These are phyloP conservation scores for Cirrhinus molitorella DNA, from an alignment of 2,797 vertebrate species.

Conservation along the genomic window DNA sequence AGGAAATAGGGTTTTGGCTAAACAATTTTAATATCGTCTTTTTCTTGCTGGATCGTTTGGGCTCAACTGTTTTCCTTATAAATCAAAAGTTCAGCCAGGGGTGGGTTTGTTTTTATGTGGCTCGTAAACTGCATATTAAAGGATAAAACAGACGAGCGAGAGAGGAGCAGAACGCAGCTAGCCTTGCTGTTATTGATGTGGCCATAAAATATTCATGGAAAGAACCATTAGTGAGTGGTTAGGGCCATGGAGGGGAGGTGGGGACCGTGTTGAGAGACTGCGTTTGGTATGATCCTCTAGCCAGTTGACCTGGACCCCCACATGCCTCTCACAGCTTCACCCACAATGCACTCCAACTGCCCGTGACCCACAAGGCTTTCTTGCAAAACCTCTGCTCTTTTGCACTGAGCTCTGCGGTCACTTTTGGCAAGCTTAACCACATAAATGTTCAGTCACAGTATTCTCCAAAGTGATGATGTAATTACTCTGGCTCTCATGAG, in stretches of 20 bases:
- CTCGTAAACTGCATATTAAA: conserved; percentile 71
- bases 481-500: conserved; percentile 53
- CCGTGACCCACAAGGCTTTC: conserved; percentile 39
- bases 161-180: conserved; percentile 61
- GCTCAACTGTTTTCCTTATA: conserved; percentile 62
- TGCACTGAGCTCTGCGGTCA: conserved; percentile 25
- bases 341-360: conserved; percentile 36
- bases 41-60: conserved; percentile 55
- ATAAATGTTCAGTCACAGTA: conserved; percentile 47
- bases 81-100: conserved; percentile 68
- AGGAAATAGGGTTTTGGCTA: conserved; percentile 61
- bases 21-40: conserved; percentile 64
- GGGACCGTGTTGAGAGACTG: conserved; percentile 62
- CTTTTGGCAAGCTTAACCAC: conserved; percentile 45
- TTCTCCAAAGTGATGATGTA: conserved; percentile 56
- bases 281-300: conserved; percentile 63
- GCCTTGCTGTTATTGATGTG: conserved; percentile 67
- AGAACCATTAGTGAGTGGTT: conserved; percentile 68
- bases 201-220: conserved; percentile 69
- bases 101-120: conserved; percentile 69
- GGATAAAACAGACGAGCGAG: conserved; percentile 65
- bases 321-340: conserved; percentile 48
- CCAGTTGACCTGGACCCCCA: conserved; percentile 60
- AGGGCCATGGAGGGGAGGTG: conserved; percentile 64
- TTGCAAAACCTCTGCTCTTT: conserved; percentile 46